phyloP scores from a whole-genome alignment of 2,113 vertebrate species.

The Eulacestoma nigropectus region DNA sequence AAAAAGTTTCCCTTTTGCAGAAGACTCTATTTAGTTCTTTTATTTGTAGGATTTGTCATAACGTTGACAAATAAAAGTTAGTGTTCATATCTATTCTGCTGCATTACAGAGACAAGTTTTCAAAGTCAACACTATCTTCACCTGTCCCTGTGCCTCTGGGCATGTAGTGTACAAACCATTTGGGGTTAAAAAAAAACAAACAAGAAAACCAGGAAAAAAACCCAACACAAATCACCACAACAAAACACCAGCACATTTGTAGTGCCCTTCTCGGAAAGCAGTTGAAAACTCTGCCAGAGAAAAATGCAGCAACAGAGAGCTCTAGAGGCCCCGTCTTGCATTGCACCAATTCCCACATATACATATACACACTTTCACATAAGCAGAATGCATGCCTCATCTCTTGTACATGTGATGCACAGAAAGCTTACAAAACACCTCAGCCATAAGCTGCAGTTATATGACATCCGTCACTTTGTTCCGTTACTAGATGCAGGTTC shows the following conservation, averaged over 20 bases:
- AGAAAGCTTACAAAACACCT: not conserved
- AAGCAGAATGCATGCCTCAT: not conserved
- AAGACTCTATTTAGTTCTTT: not conserved
- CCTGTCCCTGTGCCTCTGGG: not conserved
- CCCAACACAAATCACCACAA: not conserved
- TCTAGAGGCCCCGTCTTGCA: not conserved
- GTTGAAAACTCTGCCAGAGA: not conserved
- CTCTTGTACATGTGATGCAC: not conserved
- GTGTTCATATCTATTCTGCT: not conserved
- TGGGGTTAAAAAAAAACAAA: not conserved
- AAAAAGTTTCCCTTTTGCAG: not conserved
- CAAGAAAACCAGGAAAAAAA: not conserved
- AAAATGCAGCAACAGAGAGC: slow-evolving; percentile 51
- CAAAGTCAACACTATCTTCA: not conserved
- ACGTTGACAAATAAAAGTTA: not conserved
- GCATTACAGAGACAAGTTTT: not conserved
- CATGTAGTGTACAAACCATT: not conserved
- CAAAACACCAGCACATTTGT: not conserved
- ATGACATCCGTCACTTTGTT: not conserved
- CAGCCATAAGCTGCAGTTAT: not conserved
- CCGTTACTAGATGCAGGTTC: not conserved
- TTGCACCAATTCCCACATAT: not conserved
- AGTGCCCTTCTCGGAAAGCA: not conserved
- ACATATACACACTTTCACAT: not conserved
- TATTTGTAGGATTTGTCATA: not conserved